Conservation (phyloP, 2,113 vertebrate genomes). For the Pionites leucogaster region DNA sequence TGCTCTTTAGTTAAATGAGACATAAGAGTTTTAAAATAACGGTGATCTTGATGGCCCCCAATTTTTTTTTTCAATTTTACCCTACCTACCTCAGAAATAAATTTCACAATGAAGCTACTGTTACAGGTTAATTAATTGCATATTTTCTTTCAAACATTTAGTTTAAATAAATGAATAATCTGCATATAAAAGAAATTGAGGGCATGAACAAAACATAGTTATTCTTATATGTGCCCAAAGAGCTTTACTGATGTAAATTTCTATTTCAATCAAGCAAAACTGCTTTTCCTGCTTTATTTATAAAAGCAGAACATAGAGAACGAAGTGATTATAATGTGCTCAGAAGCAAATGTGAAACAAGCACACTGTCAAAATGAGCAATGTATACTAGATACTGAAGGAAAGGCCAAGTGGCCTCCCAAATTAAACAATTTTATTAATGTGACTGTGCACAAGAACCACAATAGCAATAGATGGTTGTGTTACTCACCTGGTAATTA, state of each 20-base stretch:
- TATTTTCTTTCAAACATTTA: not conserved
- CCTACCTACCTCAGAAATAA: not conserved
- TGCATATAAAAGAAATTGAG: not conserved
- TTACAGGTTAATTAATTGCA: not conserved
- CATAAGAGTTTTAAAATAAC: not conserved
- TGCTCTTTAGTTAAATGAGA: no score
- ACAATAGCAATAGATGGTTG: not conserved
- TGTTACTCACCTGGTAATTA: not conserved
- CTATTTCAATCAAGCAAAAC: not conserved
- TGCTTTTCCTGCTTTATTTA: not conserved
- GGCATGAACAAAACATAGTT: not conserved
- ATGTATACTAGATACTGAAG: not conserved
- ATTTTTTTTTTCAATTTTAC: not conserved
- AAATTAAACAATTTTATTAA: not conserved
- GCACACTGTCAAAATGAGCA: not conserved
- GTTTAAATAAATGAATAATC: not conserved
- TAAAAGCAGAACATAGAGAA: not conserved
- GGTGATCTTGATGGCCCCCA: fast-evolving
- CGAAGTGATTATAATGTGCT: not conserved
- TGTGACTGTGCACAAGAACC: not conserved
- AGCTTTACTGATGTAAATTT: not conserved
- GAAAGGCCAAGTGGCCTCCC: not conserved
- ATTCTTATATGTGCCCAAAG: not conserved
- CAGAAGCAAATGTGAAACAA: not conserved
- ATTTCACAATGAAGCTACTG: not conserved